Evolutionary conservation across 2,888 invertebrate genomes (phyloP), one percentile per base, ranked within the genome.

Genomic region (Vesta saturnalis): DNA sequence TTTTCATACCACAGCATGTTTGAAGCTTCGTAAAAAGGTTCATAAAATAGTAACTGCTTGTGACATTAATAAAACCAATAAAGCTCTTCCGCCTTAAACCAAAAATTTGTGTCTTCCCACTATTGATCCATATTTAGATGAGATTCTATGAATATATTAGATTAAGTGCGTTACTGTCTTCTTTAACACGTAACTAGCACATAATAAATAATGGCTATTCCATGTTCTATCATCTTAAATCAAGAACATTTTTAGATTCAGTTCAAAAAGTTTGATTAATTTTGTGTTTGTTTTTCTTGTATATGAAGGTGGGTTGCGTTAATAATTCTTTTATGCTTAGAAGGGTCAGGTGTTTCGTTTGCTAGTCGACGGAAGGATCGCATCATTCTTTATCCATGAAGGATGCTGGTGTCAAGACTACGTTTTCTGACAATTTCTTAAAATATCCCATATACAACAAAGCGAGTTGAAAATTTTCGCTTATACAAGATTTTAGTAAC

Each of bases 121-220:
- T 10, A 12, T 49, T 10, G 15, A 49, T 49, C 49, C 49, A 16
- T 3, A 3, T 49, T 49, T 49, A 16, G 19, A 49, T 16, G 49
- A 49, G 49, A 15, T 49, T 5, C 49, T 49, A 49, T 49, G 49
- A 49, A 49, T 49, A 49, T 3, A 4, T 49, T 49, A 49, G 19
- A 16, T 5, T 49, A 49, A 19, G 49, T 19, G 49, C 49, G 49
- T 49, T 49, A 49, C 49, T 12, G 49, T 49, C 19, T 4, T 49
- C 12, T 16, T 49, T 4, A 18, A 49, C 16, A 49, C 49, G 12
- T 10, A 49, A 49, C 49, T 16, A 49, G 15, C 19, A 5, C 49
- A 14, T 19, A 19, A 49, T 49, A 49, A 49, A 49, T 49, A 49
- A 49, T 49, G 18, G 2, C 14, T 2, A 14, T 43, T 43, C 14